Evolutionary conservation across 2,113 vertebrate species (phyloP), one percentile per base, ranked within the genome.

Genomic region (Melanostigma gelatinosum): DNA sequence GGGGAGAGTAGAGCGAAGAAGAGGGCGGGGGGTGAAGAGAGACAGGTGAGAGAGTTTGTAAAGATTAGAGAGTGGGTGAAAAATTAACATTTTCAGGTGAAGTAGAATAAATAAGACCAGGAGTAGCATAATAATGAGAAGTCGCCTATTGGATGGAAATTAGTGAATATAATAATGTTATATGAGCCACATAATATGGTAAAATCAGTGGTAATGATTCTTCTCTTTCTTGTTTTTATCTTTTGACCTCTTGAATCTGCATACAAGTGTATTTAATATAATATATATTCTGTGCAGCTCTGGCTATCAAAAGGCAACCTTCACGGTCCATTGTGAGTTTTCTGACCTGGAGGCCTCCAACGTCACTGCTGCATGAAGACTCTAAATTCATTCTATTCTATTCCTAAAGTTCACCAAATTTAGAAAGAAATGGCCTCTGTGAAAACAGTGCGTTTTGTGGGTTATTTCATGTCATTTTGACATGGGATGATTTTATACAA

Each of bases 1-100:
- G 15, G 20, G 60, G 65, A 46, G 52, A 24, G 65, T 15, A 38
- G 74, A 57, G 42, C 52, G 20, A 75, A 20, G n/a, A 63, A 46
- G 54, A 42, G 60, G 54, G 60, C 15, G 27, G 32, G 42, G 72
- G 61, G 6, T 27, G 20, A 29, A 58, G 44, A 70, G 16, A 67
- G 55, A 65, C 18, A 77, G 44, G 29, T 46, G 18, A 70, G 58
- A 36, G 60, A 68, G 68, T 75, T 27, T 85, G 62, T 6, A 0
- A 52, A 57, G 67, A 71, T 79, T 80, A 85, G 55, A 77, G 22
- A 42, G 20, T 62, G 46, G 36, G 36, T 52, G 62, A 82, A 48
- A 24, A 64, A 81, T 72, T 63, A 9, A 67, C 10, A 62, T 83
- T 70, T 83, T 70, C 52, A 55, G 70, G 29, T 69, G 22, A 80